phyloP scores from a whole-genome alignment of 2,113 vertebrate genomes.

The Calidris pugnax region DNA sequence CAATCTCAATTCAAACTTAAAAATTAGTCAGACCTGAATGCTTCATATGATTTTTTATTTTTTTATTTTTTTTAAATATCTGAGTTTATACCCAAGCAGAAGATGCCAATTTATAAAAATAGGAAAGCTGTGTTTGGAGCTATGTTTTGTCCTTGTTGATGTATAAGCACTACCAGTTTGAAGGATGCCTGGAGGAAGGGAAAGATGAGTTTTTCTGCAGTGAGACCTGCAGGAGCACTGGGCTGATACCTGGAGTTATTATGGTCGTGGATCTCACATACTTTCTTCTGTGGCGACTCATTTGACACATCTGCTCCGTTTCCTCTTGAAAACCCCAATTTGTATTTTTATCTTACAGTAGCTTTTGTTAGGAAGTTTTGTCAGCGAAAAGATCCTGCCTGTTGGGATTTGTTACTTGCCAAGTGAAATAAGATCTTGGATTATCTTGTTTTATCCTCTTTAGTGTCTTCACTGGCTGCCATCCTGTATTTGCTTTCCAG shows the following conservation, averaged over 20 bases:
- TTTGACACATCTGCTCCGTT: not conserved
- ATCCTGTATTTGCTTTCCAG: not conserved
- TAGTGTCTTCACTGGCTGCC: not conserved
- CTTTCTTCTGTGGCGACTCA: not conserved
- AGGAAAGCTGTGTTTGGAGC: not conserved
- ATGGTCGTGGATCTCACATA: not conserved
- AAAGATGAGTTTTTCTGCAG: not conserved
- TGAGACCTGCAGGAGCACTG: not conserved
- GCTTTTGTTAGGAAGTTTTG: not conserved
- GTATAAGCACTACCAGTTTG: not conserved
- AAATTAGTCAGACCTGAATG: not conserved
- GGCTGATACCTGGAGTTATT: not conserved
- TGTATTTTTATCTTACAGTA: not conserved
- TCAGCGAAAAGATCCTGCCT: not conserved
- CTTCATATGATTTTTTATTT: not conserved
- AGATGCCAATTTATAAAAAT: no score
- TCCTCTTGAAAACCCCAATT: not conserved
- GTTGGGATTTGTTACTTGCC: not conserved
- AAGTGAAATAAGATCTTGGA: constrained; percentile 6
- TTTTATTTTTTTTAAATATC: not conserved
- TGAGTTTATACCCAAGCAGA: no score
- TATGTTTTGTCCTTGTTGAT: not conserved
- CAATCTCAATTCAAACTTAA: not conserved
- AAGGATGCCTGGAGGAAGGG: not conserved
- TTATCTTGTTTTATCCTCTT: not conserved